These are phyloP conservation scores for Gorsachius magnificus DNA, from an alignment of 2,797 vertebrate species.

Conservation along the genomic window DNA sequence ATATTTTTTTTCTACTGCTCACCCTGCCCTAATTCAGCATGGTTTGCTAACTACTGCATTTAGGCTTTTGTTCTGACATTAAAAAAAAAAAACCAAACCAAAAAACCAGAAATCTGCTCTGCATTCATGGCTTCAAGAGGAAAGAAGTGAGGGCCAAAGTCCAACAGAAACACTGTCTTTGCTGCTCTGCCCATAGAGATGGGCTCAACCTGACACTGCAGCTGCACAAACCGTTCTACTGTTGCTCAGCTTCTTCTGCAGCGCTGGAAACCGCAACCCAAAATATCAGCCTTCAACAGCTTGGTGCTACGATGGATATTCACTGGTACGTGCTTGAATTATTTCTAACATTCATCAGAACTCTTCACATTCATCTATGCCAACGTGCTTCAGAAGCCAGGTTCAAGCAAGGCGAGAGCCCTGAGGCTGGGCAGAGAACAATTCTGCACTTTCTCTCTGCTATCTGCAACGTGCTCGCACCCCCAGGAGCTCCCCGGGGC, in stretches of 20 bases:
- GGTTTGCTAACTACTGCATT: not conserved
- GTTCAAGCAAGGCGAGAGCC: constrained; percentile 3
- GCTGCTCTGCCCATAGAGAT: not conserved
- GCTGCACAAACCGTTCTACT: not conserved
- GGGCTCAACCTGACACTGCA: not conserved
- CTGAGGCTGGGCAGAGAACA: not conserved
- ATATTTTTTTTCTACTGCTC: not conserved
- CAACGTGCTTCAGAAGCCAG: accelerated
- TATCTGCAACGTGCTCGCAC: not conserved
- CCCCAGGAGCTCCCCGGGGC: not conserved
- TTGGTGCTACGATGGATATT: not conserved
- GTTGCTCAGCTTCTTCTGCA: not conserved
- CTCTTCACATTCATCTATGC: not conserved
- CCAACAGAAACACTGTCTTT: not conserved
- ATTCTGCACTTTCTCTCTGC: not conserved
- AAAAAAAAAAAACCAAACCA: not conserved
- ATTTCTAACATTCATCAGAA: not conserved
- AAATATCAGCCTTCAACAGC: not conserved
- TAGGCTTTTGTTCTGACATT: not conserved
- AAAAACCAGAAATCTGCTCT: not conserved
- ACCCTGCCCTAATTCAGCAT: not conserved
- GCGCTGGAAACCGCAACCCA: not conserved
- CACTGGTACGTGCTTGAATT: not conserved
- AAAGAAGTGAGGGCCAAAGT: not conserved
- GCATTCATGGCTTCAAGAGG: not conserved